phyloP scores from a whole-genome alignment of 2,888 invertebrate genomes.

The Parnassius mnemosyne region DNA sequence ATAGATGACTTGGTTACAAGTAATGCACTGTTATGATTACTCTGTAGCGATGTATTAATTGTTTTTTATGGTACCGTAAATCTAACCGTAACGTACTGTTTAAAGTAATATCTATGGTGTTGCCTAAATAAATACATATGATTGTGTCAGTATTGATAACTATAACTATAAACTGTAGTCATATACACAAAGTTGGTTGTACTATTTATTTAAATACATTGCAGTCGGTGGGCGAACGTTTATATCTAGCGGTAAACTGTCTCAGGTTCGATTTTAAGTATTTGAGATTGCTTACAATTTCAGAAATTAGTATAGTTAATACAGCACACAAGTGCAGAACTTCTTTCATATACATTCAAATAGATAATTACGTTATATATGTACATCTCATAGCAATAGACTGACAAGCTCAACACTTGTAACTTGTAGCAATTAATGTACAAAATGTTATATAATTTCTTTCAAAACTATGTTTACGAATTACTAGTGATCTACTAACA shows the following conservation, averaged over 20 bases:
- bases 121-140: background rate
- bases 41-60: too few relatives aligned
- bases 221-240: conserved; percentile 8
- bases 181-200: conserved; percentile 1
- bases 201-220: background rate
- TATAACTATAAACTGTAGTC: conserved; percentile 1
- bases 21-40: too few relatives aligned
- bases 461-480: too few relatives aligned
- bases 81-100: too few relatives aligned
- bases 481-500: too few relatives aligned
- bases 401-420: too few relatives aligned
- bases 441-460: too few relatives aligned
- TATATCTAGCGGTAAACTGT: background rate
- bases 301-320: conserved; percentile 3
- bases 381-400: too few relatives aligned
- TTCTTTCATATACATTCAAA: background rate
- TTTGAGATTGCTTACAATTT: conserved; percentile 1
- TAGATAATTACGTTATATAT: background rate
- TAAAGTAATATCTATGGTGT: background rate
- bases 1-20: too few relatives aligned
- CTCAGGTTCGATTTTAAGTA: conserved; percentile 6
- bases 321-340: background rate
- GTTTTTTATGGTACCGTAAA: too few relatives aligned
- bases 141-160: background rate
- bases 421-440: too few relatives aligned